Evolutionary conservation across 2,888 invertebrate genomes (phyloP).

Genomic region (Metellina segmentata): DNA sequence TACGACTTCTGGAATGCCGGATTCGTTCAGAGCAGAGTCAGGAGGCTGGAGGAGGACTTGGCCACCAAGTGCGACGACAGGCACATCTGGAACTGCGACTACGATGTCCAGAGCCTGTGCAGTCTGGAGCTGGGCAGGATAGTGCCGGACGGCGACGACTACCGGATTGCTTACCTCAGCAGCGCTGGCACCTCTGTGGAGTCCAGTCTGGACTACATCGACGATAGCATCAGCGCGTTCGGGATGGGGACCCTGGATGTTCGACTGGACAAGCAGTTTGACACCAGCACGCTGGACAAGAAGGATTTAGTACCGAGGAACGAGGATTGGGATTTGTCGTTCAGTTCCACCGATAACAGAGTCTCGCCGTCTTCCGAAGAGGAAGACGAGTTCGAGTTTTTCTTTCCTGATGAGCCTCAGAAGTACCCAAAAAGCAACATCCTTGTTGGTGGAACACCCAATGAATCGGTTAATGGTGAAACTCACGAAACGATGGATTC

Average conservation of each 20-base stretch:
- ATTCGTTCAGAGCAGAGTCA: constrained; percentile 74
- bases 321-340: constrained; percentile 66
- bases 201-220: constrained; percentile 67
- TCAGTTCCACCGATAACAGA: constrained; percentile 53
- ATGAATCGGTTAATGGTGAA: too few species aligned
- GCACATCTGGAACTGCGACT: constrained; percentile 34
- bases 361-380: constrained; percentile 1
- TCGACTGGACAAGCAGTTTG: neutral
- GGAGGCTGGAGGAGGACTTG: constrained; percentile 76
- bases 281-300: neutral
- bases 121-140: constrained; percentile 85
- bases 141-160: constrained; percentile 85
- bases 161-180: constrained; percentile 92
- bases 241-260: constrained; percentile 48
- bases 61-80: constrained; percentile 35
- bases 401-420: neutral
- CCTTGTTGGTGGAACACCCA: too few species aligned
- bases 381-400: constrained; percentile 52
- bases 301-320: neutral
- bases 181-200: constrained; percentile 83
- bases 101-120: constrained; percentile 62
- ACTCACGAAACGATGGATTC: too few species aligned
- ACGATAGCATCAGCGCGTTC: constrained; percentile 43
- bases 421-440: too few species aligned
- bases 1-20: constrained; percentile 68